Evolutionary conservation across 2,888 invertebrate species (phyloP), one percentile per base, ranked within the genome.

Genomic region (Molanna angustata): DNA sequence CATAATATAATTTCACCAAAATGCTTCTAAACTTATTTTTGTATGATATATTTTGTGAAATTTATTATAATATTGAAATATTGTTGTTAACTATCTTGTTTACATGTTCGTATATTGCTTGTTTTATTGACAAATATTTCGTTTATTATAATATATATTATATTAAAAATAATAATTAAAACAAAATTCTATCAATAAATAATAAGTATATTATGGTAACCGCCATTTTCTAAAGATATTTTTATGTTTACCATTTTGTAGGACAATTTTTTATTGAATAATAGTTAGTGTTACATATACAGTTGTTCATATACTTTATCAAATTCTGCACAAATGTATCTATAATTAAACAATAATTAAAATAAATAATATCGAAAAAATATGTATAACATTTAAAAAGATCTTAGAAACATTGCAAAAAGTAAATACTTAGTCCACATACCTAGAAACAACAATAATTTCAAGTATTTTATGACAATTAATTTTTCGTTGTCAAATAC

Each of bases 311-410:
- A 48, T 53, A 48, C 43, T 53, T 48, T 39, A 27, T 48, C 48
- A 47, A 48, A 53, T 43, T 53, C 35, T 53, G 52, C 52, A 53
- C 52, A 53, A 53, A 53, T 48, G 39, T 53, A 48, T 43, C 42
- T 42, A n/a, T 48, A 48, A 52, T 14, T 44, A 48, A 48, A 53
- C 47, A 53, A 53, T 48, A 48, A 43, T 42, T 43, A 48, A 22
- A 20, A 37, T 44, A 50, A 50, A 14, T 35, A 19, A 46, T n/a
- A n/a, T n/a, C n/a, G 37, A 4, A 16, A 35, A 18, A 46, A 46
- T 35, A 35, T 20, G 19, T 39, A 37, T 27, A 27, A 14, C 31
- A 20, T 20, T 17, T 22, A 37, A 27, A 35, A 35, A 21, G 41
- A 48, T 48, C 42, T 19, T 48, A 53, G 43, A 46, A 27, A 48